Conservation (phyloP, 37 sponge, comb jelly and placozoan genomes). For the Oopsacas minuta region DNA sequence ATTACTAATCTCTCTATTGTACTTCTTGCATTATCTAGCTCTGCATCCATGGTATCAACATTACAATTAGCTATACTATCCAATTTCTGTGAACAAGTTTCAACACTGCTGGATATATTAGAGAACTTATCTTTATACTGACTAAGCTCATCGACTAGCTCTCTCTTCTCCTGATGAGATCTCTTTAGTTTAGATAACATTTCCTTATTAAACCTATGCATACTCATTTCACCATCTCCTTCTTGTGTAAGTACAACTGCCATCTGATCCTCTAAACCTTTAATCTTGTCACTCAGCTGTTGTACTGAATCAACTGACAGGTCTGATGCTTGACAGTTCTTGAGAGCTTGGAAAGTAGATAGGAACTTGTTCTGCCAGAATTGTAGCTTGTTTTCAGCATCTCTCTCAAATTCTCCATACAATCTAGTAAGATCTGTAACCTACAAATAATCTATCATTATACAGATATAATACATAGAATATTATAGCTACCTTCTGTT, state of each 20-base stretch:
- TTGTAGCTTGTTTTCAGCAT: neutral
- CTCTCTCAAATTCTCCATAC: neutral
- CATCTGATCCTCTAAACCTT: neutral
- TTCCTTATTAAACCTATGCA: neutral
- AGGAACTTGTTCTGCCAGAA: constrained; percentile 15
- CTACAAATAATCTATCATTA: neutral
- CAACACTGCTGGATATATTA: neutral
- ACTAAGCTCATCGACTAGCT: neutral
- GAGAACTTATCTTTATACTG: neutral
- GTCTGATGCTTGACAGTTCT: neutral
- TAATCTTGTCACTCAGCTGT: neutral
- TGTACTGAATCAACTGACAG: neutral
- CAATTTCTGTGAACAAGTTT: neutral
- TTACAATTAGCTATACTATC: neutral
- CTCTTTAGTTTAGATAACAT: neutral
- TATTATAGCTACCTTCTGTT: neutral
- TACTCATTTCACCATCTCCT: neutral
- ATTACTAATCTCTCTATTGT: neutral
- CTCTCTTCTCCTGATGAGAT: neutral
- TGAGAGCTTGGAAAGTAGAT: neutral
- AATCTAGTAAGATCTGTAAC: neutral
- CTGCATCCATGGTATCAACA: neutral
- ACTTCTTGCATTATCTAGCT: neutral
- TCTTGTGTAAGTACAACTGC: neutral
- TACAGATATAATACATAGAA: neutral